Evolutionary conservation across 2,113 vertebrate genomes (phyloP).

Genomic region (Puma concolor): DNA sequence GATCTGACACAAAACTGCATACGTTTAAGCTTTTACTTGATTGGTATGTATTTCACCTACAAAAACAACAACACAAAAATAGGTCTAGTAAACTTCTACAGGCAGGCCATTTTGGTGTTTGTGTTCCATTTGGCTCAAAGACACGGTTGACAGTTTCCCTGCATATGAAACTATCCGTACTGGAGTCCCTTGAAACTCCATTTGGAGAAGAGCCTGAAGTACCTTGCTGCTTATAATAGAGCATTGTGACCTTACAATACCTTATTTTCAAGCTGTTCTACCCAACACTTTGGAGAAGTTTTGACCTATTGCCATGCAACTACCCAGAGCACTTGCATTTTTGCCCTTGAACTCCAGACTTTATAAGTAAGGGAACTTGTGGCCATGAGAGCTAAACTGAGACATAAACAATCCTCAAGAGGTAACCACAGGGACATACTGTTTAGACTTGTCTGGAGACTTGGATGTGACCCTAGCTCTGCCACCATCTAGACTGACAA

Average conservation of each 20-base stretch:
- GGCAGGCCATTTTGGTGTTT: background rate
- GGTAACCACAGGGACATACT: background rate
- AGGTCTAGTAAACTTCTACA: background rate
- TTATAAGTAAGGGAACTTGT: background rate
- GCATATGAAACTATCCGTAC: background rate
- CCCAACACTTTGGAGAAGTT: background rate
- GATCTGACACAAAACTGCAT: background rate
- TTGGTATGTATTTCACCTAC: background rate
- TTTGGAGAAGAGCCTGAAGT: background rate
- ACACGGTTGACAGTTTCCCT: background rate
- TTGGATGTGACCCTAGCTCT: background rate
- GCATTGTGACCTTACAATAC: background rate
- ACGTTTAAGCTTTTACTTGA: background rate
- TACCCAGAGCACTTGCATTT: background rate
- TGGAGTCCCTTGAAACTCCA: background rate
- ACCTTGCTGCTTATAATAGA: background rate
- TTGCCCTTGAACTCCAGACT: background rate
- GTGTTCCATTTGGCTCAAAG: background rate
- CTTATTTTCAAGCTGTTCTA: conserved; percentile 27
- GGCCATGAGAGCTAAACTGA: background rate
- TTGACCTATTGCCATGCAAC: background rate
- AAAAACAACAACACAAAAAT: conserved; percentile 10
- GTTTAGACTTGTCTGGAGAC: background rate
- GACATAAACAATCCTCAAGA: background rate
- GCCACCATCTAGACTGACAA: background rate